Percentiles rank a stretch among this genome's conserved stretches.
Conservation (phyloP, 2,797 vertebrate genomes). For the Melanotaenia maccullochi region DNA sequence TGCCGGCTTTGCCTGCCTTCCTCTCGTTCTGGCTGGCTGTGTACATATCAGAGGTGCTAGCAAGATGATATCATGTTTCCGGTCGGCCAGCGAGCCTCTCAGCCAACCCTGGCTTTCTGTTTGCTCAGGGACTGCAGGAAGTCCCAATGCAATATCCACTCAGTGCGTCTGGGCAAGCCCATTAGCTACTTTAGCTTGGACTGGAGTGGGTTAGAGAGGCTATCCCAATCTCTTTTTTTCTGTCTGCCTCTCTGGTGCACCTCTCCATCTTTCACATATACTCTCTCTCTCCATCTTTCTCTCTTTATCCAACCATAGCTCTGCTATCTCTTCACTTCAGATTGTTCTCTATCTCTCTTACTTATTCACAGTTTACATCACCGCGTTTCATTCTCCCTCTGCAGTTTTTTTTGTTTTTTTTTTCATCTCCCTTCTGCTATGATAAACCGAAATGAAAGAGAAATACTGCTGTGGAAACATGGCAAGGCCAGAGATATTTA, state of each 20-base stretch:
- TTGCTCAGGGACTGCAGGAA: slow-evolving; percentile 77
- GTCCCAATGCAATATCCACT: slow-evolving; percentile 84
- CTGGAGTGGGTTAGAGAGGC: slow-evolving; percentile 67
- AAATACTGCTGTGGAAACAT: slow-evolving; percentile 53
- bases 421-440: not conserved
- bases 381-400: slow-evolving; percentile 26
- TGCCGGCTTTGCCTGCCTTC: slow-evolving; percentile 2
- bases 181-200: slow-evolving; percentile 78
- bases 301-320: slow-evolving; percentile 45
- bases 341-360: slow-evolving; percentile 42
- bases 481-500: slow-evolving; percentile 61
- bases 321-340: slow-evolving; percentile 33
- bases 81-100: slow-evolving; percentile 67
- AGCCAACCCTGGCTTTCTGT: slow-evolving; percentile 68
- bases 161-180: slow-evolving; percentile 75
- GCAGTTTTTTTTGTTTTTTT: not conserved
- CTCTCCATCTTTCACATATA: slow-evolving; percentile 29
- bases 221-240: slow-evolving; percentile 56
- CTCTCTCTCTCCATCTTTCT: slow-evolving; percentile 37
- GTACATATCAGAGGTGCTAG: slow-evolving; percentile 55
- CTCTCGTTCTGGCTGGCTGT: slow-evolving; percentile 27
- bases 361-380: slow-evolving; percentile 49
- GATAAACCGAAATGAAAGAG: slow-evolving; percentile 56
- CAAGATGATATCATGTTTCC: slow-evolving; percentile 78
- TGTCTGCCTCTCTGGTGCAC: slow-evolving; percentile 45